These are phyloP conservation scores for Cheirogaleus medius DNA, from an alignment of 2,113 vertebrate species.

Conservation along the genomic window DNA sequence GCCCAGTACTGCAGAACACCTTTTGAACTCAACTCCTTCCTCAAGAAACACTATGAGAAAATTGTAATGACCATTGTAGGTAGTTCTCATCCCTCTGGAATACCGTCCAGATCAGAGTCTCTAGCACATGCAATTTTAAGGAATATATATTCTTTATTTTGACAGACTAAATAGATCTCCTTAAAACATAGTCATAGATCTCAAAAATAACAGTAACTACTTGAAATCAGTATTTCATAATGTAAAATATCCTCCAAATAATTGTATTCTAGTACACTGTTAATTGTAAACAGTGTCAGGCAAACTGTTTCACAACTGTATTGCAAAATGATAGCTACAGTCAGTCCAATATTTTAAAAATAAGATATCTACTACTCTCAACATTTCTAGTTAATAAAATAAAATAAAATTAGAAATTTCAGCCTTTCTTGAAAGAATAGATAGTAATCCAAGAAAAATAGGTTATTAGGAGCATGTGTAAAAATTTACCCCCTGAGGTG, in stretches of 20 bases:
- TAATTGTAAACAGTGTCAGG: background rate
- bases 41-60: background rate
- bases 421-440: background rate
- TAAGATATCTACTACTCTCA: background rate
- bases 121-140: background rate
- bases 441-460: background rate
- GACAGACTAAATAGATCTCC: background rate
- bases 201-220: background rate
- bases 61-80: background rate
- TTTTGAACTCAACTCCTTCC: background rate
- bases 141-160: background rate
- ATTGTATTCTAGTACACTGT: background rate
- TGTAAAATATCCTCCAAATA: background rate
- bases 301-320: background rate
- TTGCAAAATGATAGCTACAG: background rate
- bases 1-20: background rate
- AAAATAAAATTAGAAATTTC: constrained; percentile 22
- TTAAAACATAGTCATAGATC: background rate
- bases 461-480: background rate
- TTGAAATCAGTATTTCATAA: constrained; percentile 24
- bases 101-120: background rate
- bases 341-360: background rate
- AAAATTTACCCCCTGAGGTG: background rate
- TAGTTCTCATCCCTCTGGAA: background rate
- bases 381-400: background rate